Percentiles rank a stretch among this genome's conserved stretches.
Conservation (phyloP, 2,888 invertebrate genomes). For the Hedya salicella region DNA sequence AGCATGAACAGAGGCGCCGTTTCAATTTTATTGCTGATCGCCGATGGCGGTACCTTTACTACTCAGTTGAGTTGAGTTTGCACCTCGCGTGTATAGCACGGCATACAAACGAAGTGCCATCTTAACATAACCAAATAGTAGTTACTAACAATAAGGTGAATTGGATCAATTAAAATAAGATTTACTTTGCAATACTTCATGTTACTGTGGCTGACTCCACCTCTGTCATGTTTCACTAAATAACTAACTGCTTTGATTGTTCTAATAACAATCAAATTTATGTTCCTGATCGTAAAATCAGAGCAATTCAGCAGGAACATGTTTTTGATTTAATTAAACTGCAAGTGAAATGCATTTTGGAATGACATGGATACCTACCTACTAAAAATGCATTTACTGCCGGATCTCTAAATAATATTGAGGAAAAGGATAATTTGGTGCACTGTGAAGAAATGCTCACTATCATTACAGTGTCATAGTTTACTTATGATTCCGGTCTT, state of each 20-base stretch:
- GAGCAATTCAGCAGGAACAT: slow-evolving; percentile 31
- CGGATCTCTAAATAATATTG: too few relatives aligned
- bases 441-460: too few relatives aligned
- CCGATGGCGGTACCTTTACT: slow-evolving; percentile 19
- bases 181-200: slow-evolving; percentile 27
- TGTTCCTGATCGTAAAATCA: slow-evolving; percentile 32
- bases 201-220: slow-evolving; percentile 23
- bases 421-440: too few relatives aligned
- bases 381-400: too few relatives aligned
- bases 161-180: slow-evolving; percentile 41
- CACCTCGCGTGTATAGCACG: background rate
- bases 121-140: slow-evolving; percentile 1
- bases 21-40: slow-evolving; percentile 8
- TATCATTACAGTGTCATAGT: too few relatives aligned
- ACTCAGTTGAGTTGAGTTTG: background rate
- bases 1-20: slow-evolving; percentile 1
- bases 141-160: background rate
- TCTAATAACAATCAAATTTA: slow-evolving; percentile 25
- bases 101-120: background rate
- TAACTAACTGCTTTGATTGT: slow-evolving; percentile 22
- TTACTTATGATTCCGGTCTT: too few relatives aligned
- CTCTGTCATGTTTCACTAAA: slow-evolving; percentile 36
- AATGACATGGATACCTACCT: too few relatives aligned
- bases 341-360: background rate
- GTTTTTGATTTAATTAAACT: slow-evolving; percentile 22